Conservation (phyloP, 2,797 vertebrate genomes). For the Limnodromus scolopaceus region DNA sequence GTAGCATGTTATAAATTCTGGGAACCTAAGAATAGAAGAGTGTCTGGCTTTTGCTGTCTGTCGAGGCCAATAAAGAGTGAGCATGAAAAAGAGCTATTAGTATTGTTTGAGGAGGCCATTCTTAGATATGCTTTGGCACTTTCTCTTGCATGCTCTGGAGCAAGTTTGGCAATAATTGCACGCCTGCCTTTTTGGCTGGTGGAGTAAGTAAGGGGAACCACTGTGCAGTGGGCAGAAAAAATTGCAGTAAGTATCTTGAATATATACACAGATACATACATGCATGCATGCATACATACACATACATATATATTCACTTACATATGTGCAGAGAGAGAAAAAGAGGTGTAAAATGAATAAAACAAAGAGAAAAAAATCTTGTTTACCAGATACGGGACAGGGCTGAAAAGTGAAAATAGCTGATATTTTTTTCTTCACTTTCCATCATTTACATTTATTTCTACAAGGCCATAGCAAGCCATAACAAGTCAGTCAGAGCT, state of each 20-base stretch:
- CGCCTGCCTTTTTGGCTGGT: constrained; percentile 50
- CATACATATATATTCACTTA: not conserved
- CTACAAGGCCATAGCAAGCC: not conserved
- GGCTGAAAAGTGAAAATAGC: not conserved
- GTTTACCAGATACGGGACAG: not conserved
- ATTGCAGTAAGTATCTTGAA: constrained; percentile 3
- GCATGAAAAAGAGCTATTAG: constrained; percentile 12
- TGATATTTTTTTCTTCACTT: not conserved
- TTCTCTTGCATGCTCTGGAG: constrained; percentile 4
- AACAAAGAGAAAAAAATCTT: not conserved
- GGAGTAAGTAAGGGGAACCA: constrained; percentile 15
- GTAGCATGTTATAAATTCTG: constrained; percentile 57
- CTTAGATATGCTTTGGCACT: constrained; percentile 34
- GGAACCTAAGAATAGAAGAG: constrained; percentile 41
- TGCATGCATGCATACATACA: not conserved
- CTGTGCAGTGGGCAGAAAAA: constrained; percentile 29
- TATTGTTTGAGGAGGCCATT: constrained; percentile 19
- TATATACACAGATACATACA: not conserved
- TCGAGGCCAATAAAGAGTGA: not conserved
- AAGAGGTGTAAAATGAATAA: not conserved
- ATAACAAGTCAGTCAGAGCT: not conserved
- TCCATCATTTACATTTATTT: not conserved
- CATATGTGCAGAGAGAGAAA: not conserved
- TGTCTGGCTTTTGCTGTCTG: constrained; percentile 7
- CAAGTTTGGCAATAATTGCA: constrained; percentile 40